phyloP scores from a whole-genome alignment of 2,113 vertebrate genomes.

The Camelus bactrianus region DNA sequence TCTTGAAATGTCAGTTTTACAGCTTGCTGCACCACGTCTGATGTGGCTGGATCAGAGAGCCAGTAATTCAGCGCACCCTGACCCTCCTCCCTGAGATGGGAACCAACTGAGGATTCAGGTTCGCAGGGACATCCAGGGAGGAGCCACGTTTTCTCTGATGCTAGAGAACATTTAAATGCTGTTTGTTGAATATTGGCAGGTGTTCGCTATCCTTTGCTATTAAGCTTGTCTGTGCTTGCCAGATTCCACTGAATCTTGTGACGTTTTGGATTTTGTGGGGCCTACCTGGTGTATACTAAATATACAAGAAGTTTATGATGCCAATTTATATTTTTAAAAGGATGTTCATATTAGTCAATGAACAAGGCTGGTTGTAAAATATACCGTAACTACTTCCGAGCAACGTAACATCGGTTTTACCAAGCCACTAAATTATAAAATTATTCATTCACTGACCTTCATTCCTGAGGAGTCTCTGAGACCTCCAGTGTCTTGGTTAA shows the following conservation, averaged over 20 bases:
- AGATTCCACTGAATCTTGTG: background rate
- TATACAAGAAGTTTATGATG: background rate
- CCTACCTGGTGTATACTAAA: background rate
- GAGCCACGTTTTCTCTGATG: background rate
- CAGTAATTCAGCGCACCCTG: background rate
- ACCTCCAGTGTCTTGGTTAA: background rate
- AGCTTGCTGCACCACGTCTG: background rate
- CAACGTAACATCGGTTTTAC: background rate
- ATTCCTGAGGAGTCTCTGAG: background rate
- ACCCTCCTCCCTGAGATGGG: background rate
- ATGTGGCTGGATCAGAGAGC: background rate
- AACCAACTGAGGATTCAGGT: background rate
- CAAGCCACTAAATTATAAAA: background rate
- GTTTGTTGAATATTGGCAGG: background rate
- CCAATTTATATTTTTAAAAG: background rate
- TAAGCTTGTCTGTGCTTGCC: background rate
- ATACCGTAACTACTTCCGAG: background rate
- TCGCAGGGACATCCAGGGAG: rapidly evolving
- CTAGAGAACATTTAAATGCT: background rate
- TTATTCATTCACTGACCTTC: background rate
- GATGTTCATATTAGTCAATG: background rate
- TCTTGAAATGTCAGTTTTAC: constrained; percentile 5
- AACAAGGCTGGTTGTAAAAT: background rate
- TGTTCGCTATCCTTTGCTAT: background rate
- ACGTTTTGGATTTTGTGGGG: background rate